These are phyloP conservation scores for Cydia amplana DNA, from an alignment of 1,140 invertebrate genomes.

Conservation along the genomic window DNA sequence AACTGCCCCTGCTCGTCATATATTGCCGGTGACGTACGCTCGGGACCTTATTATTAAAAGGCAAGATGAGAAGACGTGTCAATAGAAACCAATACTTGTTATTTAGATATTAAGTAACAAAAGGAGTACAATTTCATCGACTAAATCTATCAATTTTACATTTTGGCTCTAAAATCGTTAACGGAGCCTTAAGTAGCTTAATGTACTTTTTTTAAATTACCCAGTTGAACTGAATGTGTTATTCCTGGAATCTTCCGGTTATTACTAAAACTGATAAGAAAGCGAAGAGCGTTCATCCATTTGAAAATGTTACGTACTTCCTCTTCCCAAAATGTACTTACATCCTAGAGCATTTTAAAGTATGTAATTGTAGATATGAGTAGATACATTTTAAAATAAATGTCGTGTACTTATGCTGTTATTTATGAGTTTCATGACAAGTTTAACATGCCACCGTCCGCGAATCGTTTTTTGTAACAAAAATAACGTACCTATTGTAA, in stretches of 20 bases:
- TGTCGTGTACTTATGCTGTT: not conserved
- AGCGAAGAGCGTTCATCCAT: not conserved
- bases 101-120: no score
- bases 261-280: slow-evolving; percentile 1
- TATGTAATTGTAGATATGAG: no score
- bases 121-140: no score
- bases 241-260: not conserved
- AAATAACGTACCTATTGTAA: not conserved
- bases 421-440: no score
- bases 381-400: no score
- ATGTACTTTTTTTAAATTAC: not conserved
- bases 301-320: not conserved
- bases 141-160: no score
- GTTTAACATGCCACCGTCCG: not conserved
- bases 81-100: no score
- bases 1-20: no score
- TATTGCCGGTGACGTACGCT: no score
- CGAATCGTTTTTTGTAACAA: not conserved
- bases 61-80: no score
- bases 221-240: not conserved
- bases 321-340: not conserved
- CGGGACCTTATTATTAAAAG: no score
- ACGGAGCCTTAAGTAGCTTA: not conserved
- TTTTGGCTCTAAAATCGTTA: no score
- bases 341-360: not conserved